Base-by-base conservation (phyloP, 2,797 vertebrate species). In the Coranthus polyacanthus region DNA sequence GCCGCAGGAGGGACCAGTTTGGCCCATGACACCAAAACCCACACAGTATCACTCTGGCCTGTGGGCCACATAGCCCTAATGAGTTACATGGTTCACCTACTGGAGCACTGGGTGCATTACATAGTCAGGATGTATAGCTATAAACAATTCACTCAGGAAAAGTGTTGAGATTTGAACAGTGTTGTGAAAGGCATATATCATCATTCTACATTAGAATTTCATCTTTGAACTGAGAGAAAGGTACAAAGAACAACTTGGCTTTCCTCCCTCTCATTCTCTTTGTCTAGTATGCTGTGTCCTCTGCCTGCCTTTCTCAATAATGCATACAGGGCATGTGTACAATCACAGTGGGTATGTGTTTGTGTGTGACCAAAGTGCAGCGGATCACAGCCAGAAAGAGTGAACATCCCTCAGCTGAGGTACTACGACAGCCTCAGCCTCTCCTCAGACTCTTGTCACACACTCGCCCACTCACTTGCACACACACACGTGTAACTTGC, bases 1-100 rank as follows among this genome's bases (percentile, higher is more conserved):
- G 85, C 89, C 69, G 77, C 86, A 84, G 89, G 82, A 89, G 85
- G 80, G 86, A 85, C 78, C 82, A 60, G 85, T 90, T 90, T 88
- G 85, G 81, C 89, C 83, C 87, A 85, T 90, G 89, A 92, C 89
- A 90, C 83, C 69, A 59, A 89, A 90, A 85, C 91, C 87, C 86
- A 92, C 89, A 83, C 86, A 89, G 77, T 73, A 88, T 86, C 78
- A 67, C 73, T 82, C 72, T 87, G 81, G 88, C 86, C 87, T 73
- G 82, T 81, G 72, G 86, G 89, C 88, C 86, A 81, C 74, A 76
- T 39, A 85, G 78, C 60, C 83, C 63, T 86, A 89, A 86, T 87
- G 83, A 90, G 79, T 86, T 85, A 68, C 76, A 88, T 45, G 82
- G 82, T 87, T 78, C 85, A 82, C 74, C 67, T 58, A 64, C 68